phyloP scores from a whole-genome alignment of 1,140 invertebrate species.

The Choristoneura fumiferana region DNA sequence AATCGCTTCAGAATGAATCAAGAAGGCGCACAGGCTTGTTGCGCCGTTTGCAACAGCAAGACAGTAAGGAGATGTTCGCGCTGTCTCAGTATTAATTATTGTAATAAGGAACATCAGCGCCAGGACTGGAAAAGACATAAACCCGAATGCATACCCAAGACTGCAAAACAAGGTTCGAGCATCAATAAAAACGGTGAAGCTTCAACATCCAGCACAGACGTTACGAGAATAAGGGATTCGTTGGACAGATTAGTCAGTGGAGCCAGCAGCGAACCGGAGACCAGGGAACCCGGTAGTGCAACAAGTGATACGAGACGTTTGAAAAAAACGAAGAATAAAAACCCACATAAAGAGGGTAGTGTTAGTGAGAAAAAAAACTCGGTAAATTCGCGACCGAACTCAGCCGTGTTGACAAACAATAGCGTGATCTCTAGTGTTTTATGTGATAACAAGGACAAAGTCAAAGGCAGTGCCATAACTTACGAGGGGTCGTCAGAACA shows the following conservation, averaged over 20 bases:
- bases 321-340: slow-evolving; percentile 59
- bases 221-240: slow-evolving; percentile 24
- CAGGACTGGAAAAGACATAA: slow-evolving; percentile 88
- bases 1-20: slow-evolving; percentile 68
- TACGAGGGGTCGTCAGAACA: slow-evolving; percentile 84
- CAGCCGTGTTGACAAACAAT: slow-evolving; percentile 19
- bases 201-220: slow-evolving; percentile 39
- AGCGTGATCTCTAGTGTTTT: slow-evolving; percentile 70
- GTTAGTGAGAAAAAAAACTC: slow-evolving; percentile 48
- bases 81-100: slow-evolving; percentile 87
- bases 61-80: slow-evolving; percentile 86
- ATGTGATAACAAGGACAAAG: slow-evolving; percentile 57
- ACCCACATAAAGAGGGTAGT: slow-evolving; percentile 33
- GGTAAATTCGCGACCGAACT: neutral
- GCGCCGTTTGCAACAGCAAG: slow-evolving; percentile 83
- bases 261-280: slow-evolving; percentile 23
- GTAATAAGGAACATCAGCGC: slow-evolving; percentile 88
- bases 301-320: slow-evolving; percentile 43
- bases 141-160: slow-evolving; percentile 72
- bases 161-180: slow-evolving; percentile 53
- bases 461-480: slow-evolving; percentile 75
- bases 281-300: slow-evolving; percentile 26
- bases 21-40: slow-evolving; percentile 77
- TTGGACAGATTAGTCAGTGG: slow-evolving; percentile 20
- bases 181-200: slow-evolving; percentile 45